These are phyloP conservation scores for Hydra vulgaris DNA, from an alignment of 30 jellyfish, hydroid and myxozoan species.

Conservation along the genomic window DNA sequence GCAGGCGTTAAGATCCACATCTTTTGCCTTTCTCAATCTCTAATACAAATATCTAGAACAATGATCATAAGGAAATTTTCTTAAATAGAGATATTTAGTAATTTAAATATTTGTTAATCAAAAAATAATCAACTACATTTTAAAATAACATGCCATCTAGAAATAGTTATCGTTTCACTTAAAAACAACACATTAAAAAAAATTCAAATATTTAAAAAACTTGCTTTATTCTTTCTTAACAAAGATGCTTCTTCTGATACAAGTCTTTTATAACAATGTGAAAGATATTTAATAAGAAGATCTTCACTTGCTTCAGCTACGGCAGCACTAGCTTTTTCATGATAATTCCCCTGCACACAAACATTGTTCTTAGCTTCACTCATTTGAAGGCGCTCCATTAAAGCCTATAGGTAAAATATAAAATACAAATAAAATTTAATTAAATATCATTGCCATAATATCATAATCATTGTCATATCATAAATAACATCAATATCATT, in stretches of 20 bases:
- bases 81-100: no score
- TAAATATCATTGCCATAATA: background rate
- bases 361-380: slow-evolving; percentile 22
- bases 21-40: no score
- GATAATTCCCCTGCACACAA: slow-evolving; percentile 8
- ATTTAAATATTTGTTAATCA: no score
- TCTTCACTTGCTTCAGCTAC: slow-evolving; percentile 55
- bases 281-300: slow-evolving; percentile 46
- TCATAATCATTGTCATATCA: background rate
- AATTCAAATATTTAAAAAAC: no score
- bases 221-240: slow-evolving; percentile 29
- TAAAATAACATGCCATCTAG: no score
- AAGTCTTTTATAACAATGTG: slow-evolving; percentile 41
- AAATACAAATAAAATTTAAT: background rate
- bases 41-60: no score
- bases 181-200: no score
- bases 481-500: no score
- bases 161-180: no score
- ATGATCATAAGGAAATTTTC: no score
- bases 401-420: slow-evolving; percentile 23
- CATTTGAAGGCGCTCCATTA: slow-evolving; percentile 75
- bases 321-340: slow-evolving; percentile 1
- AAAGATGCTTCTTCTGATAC: slow-evolving; percentile 30
- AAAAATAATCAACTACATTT: no score
- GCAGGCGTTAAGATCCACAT: no score